These are phyloP conservation scores for Semnornis frantzii DNA, from an alignment of 2,113 vertebrate genomes.

Conservation along the genomic window DNA sequence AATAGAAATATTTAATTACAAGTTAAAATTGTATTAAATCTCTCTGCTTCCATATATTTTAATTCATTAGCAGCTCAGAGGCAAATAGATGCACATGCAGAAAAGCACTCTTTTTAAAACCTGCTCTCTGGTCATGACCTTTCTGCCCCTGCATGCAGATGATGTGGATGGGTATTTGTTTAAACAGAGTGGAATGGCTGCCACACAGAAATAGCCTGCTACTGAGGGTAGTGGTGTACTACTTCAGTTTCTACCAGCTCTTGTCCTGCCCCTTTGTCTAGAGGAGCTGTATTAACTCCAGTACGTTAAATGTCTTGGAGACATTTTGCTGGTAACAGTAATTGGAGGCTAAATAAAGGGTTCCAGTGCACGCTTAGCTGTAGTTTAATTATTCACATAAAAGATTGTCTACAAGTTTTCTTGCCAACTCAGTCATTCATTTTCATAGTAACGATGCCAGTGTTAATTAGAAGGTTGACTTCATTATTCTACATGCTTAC, in stretches of 20 bases:
- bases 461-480: slow-evolving; percentile 61
- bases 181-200: background rate
- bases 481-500: background rate
- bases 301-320: background rate
- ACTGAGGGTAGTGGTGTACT: background rate
- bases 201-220: background rate
- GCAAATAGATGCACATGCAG: background rate
- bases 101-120: background rate
- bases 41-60: background rate
- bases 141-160: background rate
- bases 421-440: slow-evolving; percentile 55
- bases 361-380: slow-evolving; percentile 44
- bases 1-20: background rate
- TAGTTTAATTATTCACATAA: slow-evolving; percentile 69
- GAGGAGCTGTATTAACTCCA: background rate
- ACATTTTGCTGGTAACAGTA: slow-evolving; percentile 39
- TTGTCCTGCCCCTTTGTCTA: background rate
- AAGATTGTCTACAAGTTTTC: slow-evolving; percentile 43
- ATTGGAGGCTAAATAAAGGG: slow-evolving; percentile 54
- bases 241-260: background rate
- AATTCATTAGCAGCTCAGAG: background rate
- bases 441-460: slow-evolving; percentile 59
- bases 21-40: background rate
- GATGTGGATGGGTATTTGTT: background rate
- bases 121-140: background rate